Conservation (phyloP, 2,797 vertebrate species). For the Ataeniobius toweri region DNA sequence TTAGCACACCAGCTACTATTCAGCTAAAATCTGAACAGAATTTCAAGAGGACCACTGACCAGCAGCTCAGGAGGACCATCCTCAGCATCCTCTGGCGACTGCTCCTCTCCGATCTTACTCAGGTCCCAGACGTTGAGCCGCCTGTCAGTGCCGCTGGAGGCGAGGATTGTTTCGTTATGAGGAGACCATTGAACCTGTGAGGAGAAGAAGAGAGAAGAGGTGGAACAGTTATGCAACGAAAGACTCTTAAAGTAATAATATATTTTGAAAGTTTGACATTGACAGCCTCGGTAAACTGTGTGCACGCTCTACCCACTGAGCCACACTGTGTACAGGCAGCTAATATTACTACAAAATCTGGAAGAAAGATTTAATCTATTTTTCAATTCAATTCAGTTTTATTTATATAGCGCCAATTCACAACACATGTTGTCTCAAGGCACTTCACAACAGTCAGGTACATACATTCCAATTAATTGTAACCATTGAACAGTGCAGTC, state of each 20-base stretch:
- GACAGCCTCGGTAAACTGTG: not conserved
- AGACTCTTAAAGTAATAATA: not conserved
- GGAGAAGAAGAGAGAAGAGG: not conserved
- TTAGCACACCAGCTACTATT: not conserved
- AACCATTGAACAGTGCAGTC: too few species aligned
- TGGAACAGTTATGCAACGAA: not conserved
- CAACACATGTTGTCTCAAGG: too few species aligned
- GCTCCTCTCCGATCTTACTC: slow-evolving; percentile 98
- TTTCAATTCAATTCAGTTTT: too few species aligned
- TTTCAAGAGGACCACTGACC: slow-evolving; percentile 77
- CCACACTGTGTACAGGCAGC: not conserved
- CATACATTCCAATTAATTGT: too few species aligned
- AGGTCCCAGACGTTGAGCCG: slow-evolving; percentile 97
- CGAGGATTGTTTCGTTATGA: slow-evolving; percentile 97
- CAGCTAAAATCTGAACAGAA: not conserved
- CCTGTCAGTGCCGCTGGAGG: slow-evolving; percentile 96
- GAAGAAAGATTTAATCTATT: not conserved
- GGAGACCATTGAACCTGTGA: slow-evolving; percentile 98
- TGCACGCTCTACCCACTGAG: not conserved
- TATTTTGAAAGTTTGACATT: not conserved
- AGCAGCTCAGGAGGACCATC: slow-evolving; percentile 95
- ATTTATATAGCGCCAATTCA: too few species aligned
- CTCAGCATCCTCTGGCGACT: slow-evolving; percentile 96
- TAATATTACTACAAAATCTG: not conserved
- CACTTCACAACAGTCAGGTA: too few species aligned